Conservation (phyloP, 1,140 invertebrate species). For the Glomeris maerens region DNA sequence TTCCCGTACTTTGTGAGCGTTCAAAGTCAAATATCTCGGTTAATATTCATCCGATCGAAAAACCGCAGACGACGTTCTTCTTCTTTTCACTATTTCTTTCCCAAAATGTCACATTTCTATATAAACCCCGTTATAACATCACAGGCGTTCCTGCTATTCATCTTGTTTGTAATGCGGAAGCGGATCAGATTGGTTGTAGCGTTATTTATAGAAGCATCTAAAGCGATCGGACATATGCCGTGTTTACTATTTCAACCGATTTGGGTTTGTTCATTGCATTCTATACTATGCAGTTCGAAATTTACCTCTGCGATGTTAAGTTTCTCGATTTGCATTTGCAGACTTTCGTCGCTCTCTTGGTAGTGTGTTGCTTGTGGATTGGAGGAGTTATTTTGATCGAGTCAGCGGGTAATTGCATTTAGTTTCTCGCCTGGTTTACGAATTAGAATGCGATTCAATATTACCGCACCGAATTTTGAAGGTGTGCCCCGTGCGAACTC, state of each 20-base stretch:
- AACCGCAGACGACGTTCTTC: constrained; percentile 10
- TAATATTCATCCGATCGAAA: background rate
- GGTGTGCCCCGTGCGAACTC: background rate
- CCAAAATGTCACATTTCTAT: too few species aligned
- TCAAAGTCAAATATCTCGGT: constrained; percentile 3
- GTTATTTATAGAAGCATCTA: constrained; percentile 59
- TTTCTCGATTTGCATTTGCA: constrained; percentile 27
- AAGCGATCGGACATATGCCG: constrained; percentile 53
- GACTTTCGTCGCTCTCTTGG: constrained; percentile 46
- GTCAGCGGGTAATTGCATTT: constrained; percentile 37
- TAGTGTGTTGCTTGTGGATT: constrained; percentile 42
- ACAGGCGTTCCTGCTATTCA: constrained; percentile 44
- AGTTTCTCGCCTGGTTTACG: too few species aligned
- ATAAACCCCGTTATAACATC: constrained; percentile 3
- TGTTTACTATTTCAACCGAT: constrained; percentile 57
- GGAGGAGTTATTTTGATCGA: constrained; percentile 46
- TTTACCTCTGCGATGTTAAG: background rate
- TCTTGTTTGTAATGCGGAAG: constrained; percentile 55
- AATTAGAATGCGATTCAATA: too few species aligned
- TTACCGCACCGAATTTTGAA: background rate
- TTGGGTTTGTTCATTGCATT: constrained; percentile 35
- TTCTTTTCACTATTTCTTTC: constrained; percentile 15
- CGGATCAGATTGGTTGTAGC: constrained; percentile 50
- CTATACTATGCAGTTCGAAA: background rate
- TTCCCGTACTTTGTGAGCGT: too few species aligned